Percentiles rank a stretch among this genome's conserved stretches.
phyloP scores from a whole-genome alignment of 92 coral and sea anemone genomes.

The Porites lobata region DNA sequence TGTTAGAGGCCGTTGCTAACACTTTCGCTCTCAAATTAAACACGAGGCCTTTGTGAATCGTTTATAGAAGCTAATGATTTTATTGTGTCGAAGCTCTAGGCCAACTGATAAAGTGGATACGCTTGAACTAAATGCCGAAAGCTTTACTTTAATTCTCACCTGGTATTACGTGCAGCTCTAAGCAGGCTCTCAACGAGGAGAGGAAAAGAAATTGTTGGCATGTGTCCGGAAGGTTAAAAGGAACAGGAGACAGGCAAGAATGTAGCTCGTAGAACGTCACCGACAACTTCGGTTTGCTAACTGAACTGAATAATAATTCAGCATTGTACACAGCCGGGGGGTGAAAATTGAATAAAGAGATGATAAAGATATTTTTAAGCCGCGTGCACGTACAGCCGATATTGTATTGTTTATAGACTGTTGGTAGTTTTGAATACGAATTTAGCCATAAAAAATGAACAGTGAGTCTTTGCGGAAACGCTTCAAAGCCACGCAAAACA shows the following conservation, averaged over 20 bases:
- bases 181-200: not conserved
- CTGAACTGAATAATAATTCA: not conserved
- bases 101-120: not conserved
- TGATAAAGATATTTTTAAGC: not conserved
- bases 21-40: too few relatives aligned
- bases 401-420: constrained; percentile 18
- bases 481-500: not conserved
- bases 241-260: not conserved
- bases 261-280: not conserved
- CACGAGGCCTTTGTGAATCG: not conserved
- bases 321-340: constrained; percentile 7
- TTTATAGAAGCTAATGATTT: not conserved
- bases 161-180: not conserved
- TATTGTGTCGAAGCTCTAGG: not conserved
- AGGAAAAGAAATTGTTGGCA: not conserved
- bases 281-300: not conserved
- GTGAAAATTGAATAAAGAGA: not conserved
- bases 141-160: not conserved
- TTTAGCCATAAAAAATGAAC: not conserved
- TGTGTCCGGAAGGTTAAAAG: not conserved
- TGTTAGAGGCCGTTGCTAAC: not conserved
- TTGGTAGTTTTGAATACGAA: constrained; percentile 10
- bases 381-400: not conserved
- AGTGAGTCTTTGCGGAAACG: constrained; percentile 6
- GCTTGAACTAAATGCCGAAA: constrained; percentile 7